Evolutionary conservation across 2,797 vertebrate genomes (phyloP), one percentile per base, ranked within the genome.

Genomic region (Notamacropus eugenii): DNA sequence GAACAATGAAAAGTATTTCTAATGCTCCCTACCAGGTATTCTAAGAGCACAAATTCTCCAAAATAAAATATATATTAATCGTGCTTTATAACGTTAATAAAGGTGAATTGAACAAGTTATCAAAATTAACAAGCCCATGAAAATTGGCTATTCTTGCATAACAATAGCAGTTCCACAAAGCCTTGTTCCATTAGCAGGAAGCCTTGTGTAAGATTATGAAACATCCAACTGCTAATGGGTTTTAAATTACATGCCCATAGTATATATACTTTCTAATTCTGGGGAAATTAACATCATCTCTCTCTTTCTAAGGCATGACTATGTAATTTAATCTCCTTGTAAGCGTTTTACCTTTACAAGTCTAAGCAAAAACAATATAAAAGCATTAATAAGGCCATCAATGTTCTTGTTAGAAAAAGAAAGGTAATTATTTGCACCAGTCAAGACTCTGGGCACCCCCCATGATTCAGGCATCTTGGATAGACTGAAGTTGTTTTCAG

Each of bases 231-330:
- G 91, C 40, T 97, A 98, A 97, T 97, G 94, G 97, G 91, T 96
- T 97, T 97, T 97, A 98, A 98, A 98, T 98, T 97, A 92, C 34
- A 97, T 95, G 92, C 6, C 3, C 22, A 92, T 97, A 94, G 52
- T 55, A 12, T 93, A 31, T 46, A 56, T 92, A 6, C 74, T 90
- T 97, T 96, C 92, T 97, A 97, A 97, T 95, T 97, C 95, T 94
- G 94, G 91, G 82, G 97, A 97, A 96, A 98, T 94, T 93, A 2
- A 6, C 95, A 93, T 11, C 5, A 10, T 97, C 5, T 1, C 34
- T 19, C 27, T 93, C 19, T 67, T 54, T 62, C 1, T 91, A 0
- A 31, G 12, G 59, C 31, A 95, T 95, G 95, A 96, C 55, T 24
- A 87, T 87, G 40, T 87, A 0, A 95, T 96, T 95, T 93, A 92